phyloP scores from a whole-genome alignment of 2,113 vertebrate species.

The Lagenorhynchus albirostris region DNA sequence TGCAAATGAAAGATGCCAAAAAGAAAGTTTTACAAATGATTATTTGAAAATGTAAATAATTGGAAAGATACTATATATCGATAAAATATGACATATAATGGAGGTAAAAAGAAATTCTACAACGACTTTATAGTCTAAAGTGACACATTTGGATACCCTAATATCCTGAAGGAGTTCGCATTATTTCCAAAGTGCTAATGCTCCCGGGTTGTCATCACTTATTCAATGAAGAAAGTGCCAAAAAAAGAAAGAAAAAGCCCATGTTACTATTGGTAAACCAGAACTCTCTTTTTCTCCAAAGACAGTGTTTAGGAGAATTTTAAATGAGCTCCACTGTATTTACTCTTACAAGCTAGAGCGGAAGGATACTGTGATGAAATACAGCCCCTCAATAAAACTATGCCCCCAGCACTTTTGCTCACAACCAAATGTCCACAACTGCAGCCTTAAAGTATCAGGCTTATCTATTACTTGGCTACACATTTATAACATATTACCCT shows the following conservation, averaged over 20 bases:
- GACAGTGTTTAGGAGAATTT: neutral
- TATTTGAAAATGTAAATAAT: neutral
- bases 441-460: neutral
- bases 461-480: constrained; percentile 24
- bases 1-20: neutral
- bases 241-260: neutral
- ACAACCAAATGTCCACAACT: constrained; percentile 6
- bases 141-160: neutral
- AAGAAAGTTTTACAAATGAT: neutral
- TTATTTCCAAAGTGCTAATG: neutral
- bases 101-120: neutral
- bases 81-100: neutral
- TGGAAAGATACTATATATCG: neutral
- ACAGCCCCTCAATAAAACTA: neutral
- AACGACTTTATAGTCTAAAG: neutral
- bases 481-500: constrained; percentile 20
- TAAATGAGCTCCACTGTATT: neutral
- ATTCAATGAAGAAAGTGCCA: neutral
- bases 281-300: neutral
- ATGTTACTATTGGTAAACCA: neutral
- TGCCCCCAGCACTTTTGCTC: neutral
- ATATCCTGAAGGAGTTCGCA: neutral
- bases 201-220: neutral
- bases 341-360: neutral
- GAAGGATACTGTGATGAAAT: constrained; percentile 38